Conservation (phyloP, 2,797 vertebrate species). For the Cirrhinus mrigala region DNA sequence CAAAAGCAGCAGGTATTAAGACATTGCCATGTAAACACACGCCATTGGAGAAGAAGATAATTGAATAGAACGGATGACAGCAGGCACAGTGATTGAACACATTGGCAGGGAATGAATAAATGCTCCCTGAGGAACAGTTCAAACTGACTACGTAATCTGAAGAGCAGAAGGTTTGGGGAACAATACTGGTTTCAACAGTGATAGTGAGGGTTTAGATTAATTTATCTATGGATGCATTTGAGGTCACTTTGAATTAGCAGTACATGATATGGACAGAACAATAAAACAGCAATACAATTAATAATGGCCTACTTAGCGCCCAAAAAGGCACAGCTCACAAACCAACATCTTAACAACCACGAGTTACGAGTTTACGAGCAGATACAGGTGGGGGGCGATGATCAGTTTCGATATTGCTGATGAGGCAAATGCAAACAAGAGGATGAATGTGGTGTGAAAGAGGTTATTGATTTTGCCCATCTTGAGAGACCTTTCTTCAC, state of each 20-base stretch:
- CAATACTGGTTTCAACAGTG: not conserved
- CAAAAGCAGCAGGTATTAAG: not conserved
- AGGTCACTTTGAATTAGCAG: not conserved
- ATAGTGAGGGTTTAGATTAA: not conserved
- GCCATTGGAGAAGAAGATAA: not conserved
- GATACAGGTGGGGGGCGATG: constrained; percentile 56
- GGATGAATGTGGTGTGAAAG: constrained; percentile 73
- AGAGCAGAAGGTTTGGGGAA: not conserved
- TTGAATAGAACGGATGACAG: constrained; percentile 9
- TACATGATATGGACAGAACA: constrained; percentile 20
- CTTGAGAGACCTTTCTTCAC: constrained; percentile 64
- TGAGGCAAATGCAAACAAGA: constrained; percentile 73
- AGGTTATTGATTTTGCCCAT: constrained; percentile 74
- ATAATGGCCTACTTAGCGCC: not conserved
- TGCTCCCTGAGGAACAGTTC: not conserved
- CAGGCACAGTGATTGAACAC: constrained; percentile 23
- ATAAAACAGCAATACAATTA: constrained; percentile 64
- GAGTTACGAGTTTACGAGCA: constrained; percentile 53
- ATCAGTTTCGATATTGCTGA: constrained; percentile 68
- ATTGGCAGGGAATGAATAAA: constrained; percentile 34
- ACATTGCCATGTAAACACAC: not conserved
- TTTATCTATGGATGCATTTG: not conserved
- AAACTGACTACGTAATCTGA: constrained; percentile 16
- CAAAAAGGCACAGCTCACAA: constrained; percentile 62
- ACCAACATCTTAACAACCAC: constrained; percentile 66